Conservation (phyloP, 2,888 invertebrate species). For the Cartodere bifasciata region DNA sequence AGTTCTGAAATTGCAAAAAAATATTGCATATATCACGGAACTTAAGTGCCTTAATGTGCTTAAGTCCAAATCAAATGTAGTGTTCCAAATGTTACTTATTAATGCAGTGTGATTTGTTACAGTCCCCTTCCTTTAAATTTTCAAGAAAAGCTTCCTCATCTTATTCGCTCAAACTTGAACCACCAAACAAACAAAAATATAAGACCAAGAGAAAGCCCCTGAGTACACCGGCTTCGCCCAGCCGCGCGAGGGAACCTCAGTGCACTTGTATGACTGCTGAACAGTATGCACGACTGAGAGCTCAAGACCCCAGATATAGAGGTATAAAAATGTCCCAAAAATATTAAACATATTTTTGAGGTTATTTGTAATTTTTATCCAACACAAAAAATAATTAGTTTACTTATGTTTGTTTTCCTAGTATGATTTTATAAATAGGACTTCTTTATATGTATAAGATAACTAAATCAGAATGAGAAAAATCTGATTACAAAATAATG, state of each 20-base stretch:
- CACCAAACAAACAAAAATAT: constrained; percentile 74
- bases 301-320: constrained; percentile 73
- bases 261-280: constrained; percentile 94
- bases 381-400: no score
- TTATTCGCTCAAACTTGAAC: constrained; percentile 89
- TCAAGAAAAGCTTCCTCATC: constrained; percentile 94
- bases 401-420: no score
- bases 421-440: no score
- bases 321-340: no score
- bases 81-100: constrained; percentile 28
- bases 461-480: no score
- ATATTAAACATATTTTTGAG: no score
- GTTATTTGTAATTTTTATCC: no score
- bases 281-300: constrained; percentile 74
- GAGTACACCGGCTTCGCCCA: constrained; percentile 89
- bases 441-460: no score
- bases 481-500: no score
- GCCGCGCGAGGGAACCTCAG: constrained; percentile 71
- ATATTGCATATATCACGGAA: no score
- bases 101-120: constrained; percentile 52
- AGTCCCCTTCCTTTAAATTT: constrained; percentile 97
- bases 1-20: no score
- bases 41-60: no score
- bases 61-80: constrained; percentile 11
- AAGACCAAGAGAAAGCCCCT: constrained; percentile 82